phyloP scores from a whole-genome alignment of 2,888 invertebrate genomes.

The Amblyjoppa proteus region DNA sequence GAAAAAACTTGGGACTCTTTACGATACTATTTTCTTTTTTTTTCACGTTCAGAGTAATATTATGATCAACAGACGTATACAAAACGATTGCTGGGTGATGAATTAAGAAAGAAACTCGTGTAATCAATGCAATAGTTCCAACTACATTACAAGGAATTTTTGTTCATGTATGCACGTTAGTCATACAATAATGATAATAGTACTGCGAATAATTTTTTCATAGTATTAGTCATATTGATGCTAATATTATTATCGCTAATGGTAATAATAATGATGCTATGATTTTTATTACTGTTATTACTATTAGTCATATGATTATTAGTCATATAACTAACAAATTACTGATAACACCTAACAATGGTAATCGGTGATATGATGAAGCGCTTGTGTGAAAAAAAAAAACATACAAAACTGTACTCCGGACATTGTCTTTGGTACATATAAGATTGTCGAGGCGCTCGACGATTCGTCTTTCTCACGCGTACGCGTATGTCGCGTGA shows the following conservation, averaged over 20 bases:
- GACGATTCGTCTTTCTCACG: slow-evolving; percentile 59
- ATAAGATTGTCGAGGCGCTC: slow-evolving; percentile 28
- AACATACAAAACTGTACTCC: not conserved
- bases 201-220: not conserved
- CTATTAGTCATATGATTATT: not conserved
- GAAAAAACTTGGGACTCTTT: not conserved
- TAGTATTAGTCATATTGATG: not conserved
- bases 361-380: not conserved
- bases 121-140: not conserved
- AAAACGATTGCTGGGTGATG: not conserved
- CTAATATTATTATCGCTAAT: not conserved
- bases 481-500: slow-evolving; percentile 45
- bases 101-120: not conserved
- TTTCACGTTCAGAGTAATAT: not conserved
- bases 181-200: not conserved
- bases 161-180: not conserved
- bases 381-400: not conserved
- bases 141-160: not conserved
- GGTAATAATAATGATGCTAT: not conserved
- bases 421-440: slow-evolving; percentile 30
- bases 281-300: not conserved
- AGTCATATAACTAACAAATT: not conserved
- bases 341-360: not conserved
- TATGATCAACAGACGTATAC: not conserved
- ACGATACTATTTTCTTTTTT: not conserved